Conservation (phyloP, 1,140 invertebrate species). For the Gonatopus flavifemur region DNA sequence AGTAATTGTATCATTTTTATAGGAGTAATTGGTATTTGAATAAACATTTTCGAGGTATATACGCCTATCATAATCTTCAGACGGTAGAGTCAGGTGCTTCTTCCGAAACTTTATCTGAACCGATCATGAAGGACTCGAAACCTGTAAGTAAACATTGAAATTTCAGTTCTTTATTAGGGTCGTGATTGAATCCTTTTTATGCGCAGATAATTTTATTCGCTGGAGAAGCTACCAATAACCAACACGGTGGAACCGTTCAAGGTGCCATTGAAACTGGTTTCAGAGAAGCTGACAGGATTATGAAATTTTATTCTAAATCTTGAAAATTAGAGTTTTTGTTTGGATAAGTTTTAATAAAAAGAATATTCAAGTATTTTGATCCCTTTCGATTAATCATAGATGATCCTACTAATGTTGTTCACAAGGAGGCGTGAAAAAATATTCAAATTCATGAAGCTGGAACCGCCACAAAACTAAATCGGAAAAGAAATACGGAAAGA, state of each 20-base stretch:
- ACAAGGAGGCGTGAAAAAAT: no score
- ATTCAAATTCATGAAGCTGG: no score
- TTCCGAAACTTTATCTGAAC: constrained; percentile 34
- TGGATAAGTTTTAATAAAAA: no score
- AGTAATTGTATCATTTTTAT: constrained; percentile 3
- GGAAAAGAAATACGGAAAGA: no score
- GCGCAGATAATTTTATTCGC: constrained; percentile 65
- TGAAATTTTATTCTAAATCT: constrained; percentile 26
- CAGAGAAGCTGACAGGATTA: constrained; percentile 71
- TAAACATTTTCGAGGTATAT: constrained; percentile 69
- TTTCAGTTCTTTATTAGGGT: no score
- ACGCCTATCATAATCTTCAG: constrained; percentile 67
- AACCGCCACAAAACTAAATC: no score
- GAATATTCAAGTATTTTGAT: no score
- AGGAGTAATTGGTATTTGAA: constrained; percentile 72
- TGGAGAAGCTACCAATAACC: constrained; percentile 69
- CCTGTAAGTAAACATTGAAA: constrained; percentile 58
- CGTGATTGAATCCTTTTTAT: no score
- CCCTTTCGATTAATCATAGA: no score
- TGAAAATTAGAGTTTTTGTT: no score
- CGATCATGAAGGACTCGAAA: constrained; percentile 34
- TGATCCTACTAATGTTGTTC: no score
- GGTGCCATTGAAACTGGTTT: constrained; percentile 78
- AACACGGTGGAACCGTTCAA: constrained; percentile 76
- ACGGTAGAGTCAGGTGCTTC: constrained; percentile 37